phyloP scores from a whole-genome alignment of 2,888 invertebrate species.

The Netelia melanura region DNA sequence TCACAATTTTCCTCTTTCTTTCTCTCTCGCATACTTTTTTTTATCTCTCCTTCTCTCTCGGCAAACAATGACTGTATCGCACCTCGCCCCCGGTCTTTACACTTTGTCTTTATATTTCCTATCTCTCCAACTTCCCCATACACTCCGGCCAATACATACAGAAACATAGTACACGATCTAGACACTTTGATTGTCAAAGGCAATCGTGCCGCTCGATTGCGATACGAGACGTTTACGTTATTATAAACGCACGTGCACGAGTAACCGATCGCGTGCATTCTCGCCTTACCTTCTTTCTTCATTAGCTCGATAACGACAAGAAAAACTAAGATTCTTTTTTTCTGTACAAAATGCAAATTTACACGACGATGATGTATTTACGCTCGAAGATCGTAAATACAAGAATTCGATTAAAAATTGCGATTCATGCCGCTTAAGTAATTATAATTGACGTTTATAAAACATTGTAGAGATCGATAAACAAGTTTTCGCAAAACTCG shows the following conservation, averaged over 20 bases:
- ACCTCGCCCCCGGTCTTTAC: constrained; percentile 48
- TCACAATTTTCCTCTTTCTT: constrained; percentile 12
- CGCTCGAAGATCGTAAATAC: not conserved
- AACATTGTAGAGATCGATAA: not conserved
- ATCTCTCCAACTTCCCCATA: not conserved
- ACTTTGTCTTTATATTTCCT: constrained; percentile 37
- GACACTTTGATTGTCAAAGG: not conserved
- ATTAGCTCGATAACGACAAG: not conserved
- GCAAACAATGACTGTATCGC: constrained; percentile 39
- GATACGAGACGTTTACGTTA: not conserved
- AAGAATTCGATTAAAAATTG: not conserved
- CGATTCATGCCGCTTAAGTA: too few relatives aligned
- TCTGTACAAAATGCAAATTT: not conserved
- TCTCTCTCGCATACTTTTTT: not conserved
- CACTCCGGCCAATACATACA: constrained; percentile 5
- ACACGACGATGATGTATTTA: not conserved
- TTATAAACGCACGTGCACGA: not conserved
- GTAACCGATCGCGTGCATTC: not conserved
- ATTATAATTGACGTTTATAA: not conserved
- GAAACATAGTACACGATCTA: not conserved
- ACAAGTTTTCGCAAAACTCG: not conserved
- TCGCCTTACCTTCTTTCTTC: not conserved
- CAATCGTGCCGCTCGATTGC: not conserved
- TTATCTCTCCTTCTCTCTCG: constrained; percentile 15
- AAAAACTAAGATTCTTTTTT: not conserved